A percentile compares a stretch with the other conserved stretches of the same genome.
Conservation (phyloP, 2,797 vertebrate genomes). For the Muscicapa striata region DNA sequence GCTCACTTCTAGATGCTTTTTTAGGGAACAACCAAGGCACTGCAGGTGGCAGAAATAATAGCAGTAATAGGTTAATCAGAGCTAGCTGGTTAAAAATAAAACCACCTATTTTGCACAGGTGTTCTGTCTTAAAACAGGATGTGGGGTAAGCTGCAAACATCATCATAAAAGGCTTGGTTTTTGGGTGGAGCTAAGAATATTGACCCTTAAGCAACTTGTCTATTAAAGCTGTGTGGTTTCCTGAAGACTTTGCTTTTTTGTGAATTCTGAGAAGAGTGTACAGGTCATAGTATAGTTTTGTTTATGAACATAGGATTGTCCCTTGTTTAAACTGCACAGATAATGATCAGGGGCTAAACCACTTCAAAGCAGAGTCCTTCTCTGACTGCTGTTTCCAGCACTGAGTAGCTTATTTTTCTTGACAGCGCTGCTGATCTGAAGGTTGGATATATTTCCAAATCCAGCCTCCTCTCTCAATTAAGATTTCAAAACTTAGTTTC, state of each 20-base stretch:
- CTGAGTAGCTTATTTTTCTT: not conserved
- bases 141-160: constrained; percentile 31
- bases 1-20: not conserved
- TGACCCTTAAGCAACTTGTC: not conserved
- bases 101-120: not conserved
- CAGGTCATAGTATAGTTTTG: not conserved
- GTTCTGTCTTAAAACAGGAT: constrained; percentile 56
- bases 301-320: not conserved
- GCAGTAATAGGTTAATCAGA: constrained; percentile 17
- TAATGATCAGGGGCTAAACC: not conserved
- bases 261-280: constrained; percentile 16
- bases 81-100: constrained; percentile 24
- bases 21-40: not conserved
- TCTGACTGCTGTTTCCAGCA: not conserved
- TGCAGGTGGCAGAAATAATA: not conserved
- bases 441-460: not conserved
- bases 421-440: not conserved
- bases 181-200: constrained; percentile 13
- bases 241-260: constrained; percentile 8
- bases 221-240: constrained; percentile 59
- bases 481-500: not conserved
- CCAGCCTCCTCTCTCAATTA: not conserved
- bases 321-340: not conserved
- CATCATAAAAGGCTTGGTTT: not conserved
- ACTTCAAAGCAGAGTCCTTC: not conserved